Base-by-base conservation (phyloP, 2,888 invertebrate genomes). In the Drosophila siamana region DNA sequence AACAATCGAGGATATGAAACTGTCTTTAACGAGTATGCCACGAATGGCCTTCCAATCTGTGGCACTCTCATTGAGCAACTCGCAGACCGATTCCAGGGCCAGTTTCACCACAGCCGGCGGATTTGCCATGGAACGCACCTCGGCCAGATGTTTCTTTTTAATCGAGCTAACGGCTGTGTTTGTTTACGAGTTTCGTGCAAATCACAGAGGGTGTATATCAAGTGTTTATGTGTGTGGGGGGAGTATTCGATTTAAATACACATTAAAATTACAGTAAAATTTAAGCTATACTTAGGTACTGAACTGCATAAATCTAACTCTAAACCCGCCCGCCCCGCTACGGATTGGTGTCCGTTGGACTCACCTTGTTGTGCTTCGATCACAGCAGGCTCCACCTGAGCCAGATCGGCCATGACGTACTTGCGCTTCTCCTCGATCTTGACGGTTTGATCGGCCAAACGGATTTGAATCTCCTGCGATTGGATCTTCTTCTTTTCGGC, bases 401-500 rank as follows among this genome's bases (percentile, higher is more conserved):
- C 98, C 82, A 99, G 94, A 93, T 99, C 99, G 9, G 96, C 97
- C 96, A 97, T 97, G 1, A 99, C 99, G 91, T 96, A 96, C 78
- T 96, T 95, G 80, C 98, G 95, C 93, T 99, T 99, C 90, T 97
- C 96, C 80, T 96, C 96, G 70, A 99, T 99, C 90, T 97, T 96
- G 67, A 97, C 95, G 0, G 98, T 98, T 93, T 99, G 98, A 88
- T 97, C 96, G 61, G 96, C 96, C 88, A 96, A 92, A 92, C 95
- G 94, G 36, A 94, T 94, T 93, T 98, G 98, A 90, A 99, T 97
- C 91, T 99, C 98, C 92, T 99, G 98, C 88, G 98, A 98, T 89
- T 98, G 98, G 36, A 98, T 97, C 92, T 99, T 99, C 93, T 99
- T 98, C 93, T 98, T 97, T 92, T 99, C 99, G 1, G 99, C 99